Base-by-base conservation (phyloP, 2,888 invertebrate genomes). In the Cataglyphis livida region DNA sequence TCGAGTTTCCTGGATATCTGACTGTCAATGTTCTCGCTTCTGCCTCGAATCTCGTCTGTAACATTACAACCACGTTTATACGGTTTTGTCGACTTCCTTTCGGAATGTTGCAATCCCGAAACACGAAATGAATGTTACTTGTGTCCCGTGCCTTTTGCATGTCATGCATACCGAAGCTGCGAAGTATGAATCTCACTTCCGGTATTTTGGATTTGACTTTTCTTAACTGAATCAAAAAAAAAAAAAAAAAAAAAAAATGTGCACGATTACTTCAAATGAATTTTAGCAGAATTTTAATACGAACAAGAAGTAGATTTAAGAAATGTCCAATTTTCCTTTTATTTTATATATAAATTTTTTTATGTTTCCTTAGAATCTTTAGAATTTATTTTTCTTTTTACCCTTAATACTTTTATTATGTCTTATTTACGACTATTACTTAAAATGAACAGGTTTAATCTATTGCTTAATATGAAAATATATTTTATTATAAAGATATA, bases 41-140 rank as follows among this genome's bases (percentile, higher is more conserved):
- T 78, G 21, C 70, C 59, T 51, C 71, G 57, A 57, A 71, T 78
- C 73, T 71, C 54, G 28, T 66, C 59, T 44, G 18, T 18, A 3
- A 51, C 12, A 41, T 78, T 71, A 44, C 78, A 78, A 68, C 28
- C 57, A 68, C 18, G 41, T 41, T 68, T 70, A 32, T 15, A 78
- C 6, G 59, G 41, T 71, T 70, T 78, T 71, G 73, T 78, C 44
- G 71, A 78, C 78, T 78, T 78, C 44, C 59, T 57, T 59, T 59
- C 44, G 78, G 44, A 78, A 78, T 78, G 78, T 18, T 59, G 57
- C 71, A 59, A 78, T 70, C 21, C 18, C 21, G 41, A 70, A 70
- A 78, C 7, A 68, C 54, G 61, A 38, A 65, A 65, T 38, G 65
- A 78, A 78, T 71, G 73, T 32, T 68, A 78, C 54, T 75, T 57